These are phyloP conservation scores for Phyto melanocephala DNA, from an alignment of 2,888 invertebrate genomes.

Conservation along the genomic window DNA sequence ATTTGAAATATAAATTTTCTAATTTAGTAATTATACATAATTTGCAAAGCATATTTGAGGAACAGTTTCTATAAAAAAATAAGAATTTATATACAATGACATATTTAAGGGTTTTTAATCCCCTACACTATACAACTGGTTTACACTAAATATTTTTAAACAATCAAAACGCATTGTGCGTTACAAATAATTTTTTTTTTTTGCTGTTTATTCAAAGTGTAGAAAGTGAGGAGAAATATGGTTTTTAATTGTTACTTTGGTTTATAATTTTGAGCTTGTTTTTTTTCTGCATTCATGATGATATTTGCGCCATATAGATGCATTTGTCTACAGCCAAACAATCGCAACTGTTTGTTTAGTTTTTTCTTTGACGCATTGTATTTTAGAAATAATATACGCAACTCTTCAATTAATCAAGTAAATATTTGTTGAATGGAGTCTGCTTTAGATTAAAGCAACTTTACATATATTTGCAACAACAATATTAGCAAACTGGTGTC, in stretches of 20 bases:
- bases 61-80: too few species aligned
- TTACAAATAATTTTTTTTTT: conserved; percentile 17
- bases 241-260: conserved; percentile 44
- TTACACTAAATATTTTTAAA: neutral
- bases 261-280: conserved; percentile 28
- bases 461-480: neutral
- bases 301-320: conserved; percentile 17
- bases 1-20: too few species aligned
- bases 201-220: conserved; percentile 4
- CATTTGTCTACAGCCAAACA: conserved; percentile 30
- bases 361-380: neutral
- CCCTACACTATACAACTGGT: too few species aligned
- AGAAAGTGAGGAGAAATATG: conserved; percentile 45
- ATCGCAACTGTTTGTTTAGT: conserved; percentile 31
- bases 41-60: too few species aligned
- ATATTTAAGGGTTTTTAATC: too few species aligned
- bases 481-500: neutral
- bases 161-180: conserved; percentile 55
- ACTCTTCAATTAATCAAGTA: conserved; percentile 60
- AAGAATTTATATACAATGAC: too few species aligned
- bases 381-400: conserved; percentile 40
- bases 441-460: conserved; percentile 23
- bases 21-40: too few species aligned
- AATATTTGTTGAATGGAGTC: conserved; percentile 47
- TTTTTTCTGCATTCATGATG: neutral